Base-by-base conservation (phyloP, 2,797 vertebrate species). In the Falco columbarius region DNA sequence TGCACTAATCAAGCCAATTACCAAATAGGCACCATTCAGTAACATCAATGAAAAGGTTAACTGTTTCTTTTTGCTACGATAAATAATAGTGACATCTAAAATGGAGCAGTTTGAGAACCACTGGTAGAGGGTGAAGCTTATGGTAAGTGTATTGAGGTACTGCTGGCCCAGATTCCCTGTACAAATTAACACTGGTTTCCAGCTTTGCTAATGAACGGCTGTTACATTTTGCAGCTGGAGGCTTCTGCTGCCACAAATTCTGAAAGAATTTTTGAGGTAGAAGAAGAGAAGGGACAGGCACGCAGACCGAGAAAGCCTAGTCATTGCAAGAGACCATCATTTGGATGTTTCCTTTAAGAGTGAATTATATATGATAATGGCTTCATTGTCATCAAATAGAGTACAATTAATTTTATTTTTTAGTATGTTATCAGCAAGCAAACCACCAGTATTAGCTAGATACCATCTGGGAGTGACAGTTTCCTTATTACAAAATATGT, bases 401-500 rank as follows among this genome's bases (percentile, higher is more conserved):
- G 98, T 98, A 98, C 98, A 98, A 98, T 98, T 98, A 98, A 98
- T 98, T 98, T 98, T 98, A 98, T 98, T 98, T 98, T 98, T 98
- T 98, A 98, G 97, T 98, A 97, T 97, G 97, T 98, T 98, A 98
- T 98, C 98, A 98, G 98, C 97, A 98, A 98, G 98, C 98, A 98
- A 98, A 98, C 97, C 98, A 98, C 98, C 97, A 97, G 98, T 97
- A 98, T 98, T 98, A 98, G 97, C 97, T 97, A 32, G 97, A 95
- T 97, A 97, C 98, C 98, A 98, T 98, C 98, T 98, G 98, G 98
- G 98, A 98, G 97, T 98, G 98, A 98, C 98, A 98, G 98, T 98
- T 98, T 98, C 98, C 98, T 98, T 98, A 98, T 98, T 98, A 98
- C 98, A 98, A 98, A 98, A 98, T 98, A 98, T 98, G 98, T 98